These are phyloP conservation scores for Drosophila micromelanica DNA, from an alignment of 1,140 invertebrate genomes.

Conservation along the genomic window DNA sequence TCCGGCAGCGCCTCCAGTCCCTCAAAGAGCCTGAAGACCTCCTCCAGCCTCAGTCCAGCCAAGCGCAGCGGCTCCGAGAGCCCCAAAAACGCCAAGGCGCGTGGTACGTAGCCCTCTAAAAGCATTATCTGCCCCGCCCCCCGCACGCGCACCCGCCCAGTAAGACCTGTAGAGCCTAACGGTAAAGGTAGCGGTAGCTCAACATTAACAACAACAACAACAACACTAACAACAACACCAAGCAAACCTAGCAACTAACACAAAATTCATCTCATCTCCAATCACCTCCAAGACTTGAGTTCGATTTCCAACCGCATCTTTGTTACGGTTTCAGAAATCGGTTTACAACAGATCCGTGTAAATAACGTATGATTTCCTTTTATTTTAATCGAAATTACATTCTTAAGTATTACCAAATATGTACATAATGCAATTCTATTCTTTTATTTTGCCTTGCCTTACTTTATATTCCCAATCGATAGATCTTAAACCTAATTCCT, in stretches of 20 bases:
- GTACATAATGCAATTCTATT: too few species aligned
- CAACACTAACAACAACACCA: slow-evolving; percentile 5
- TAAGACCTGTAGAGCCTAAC: slow-evolving; percentile 30
- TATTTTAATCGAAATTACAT: too few species aligned
- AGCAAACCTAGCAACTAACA: not conserved
- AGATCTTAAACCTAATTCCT: too few species aligned
- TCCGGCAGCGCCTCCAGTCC: slow-evolving; percentile 90
- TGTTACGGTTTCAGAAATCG: too few species aligned
- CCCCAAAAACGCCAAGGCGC: slow-evolving; percentile 79
- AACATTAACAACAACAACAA: slow-evolving; percentile 8
- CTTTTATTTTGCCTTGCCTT: too few species aligned
- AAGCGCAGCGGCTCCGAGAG: slow-evolving; percentile 93
- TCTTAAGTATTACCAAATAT: too few species aligned
- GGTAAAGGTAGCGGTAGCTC: slow-evolving; percentile 27
- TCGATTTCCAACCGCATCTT: too few species aligned
- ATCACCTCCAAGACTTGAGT: too few species aligned
- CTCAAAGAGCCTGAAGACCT: slow-evolving; percentile 93
- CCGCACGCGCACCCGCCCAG: slow-evolving; percentile 1
- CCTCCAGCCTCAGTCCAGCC: slow-evolving; percentile 92
- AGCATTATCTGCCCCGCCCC: not conserved
- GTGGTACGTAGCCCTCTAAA: slow-evolving; percentile 64
- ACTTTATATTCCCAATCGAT: too few species aligned
- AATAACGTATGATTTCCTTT: too few species aligned
- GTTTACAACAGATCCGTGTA: too few species aligned
- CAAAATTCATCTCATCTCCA: too few species aligned